Conservation (phyloP, 2,797 vertebrate species). For the Crenuchus spilurus region DNA sequence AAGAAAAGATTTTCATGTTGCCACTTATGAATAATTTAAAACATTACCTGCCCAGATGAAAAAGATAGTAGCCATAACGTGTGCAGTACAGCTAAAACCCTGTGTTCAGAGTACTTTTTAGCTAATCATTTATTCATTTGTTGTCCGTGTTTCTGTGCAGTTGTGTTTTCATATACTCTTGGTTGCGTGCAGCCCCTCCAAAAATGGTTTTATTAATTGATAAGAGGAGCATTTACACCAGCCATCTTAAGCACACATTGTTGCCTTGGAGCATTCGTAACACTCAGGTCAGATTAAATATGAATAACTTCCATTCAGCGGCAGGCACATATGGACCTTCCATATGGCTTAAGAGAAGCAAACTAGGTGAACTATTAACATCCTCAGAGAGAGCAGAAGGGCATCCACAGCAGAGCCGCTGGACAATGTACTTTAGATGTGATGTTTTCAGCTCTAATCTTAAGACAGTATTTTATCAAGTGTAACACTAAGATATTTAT, state of each 20-base stretch:
- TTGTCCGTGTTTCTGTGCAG: constrained; percentile 53
- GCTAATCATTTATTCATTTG: constrained; percentile 69
- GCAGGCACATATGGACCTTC: constrained; percentile 14
- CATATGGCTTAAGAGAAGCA: constrained; percentile 12
- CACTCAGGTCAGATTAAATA: constrained; percentile 64
- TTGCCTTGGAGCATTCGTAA: constrained; percentile 47
- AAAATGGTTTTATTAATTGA: constrained; percentile 66
- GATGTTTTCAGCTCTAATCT: not conserved
- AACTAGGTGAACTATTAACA: not conserved
- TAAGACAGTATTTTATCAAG: not conserved
- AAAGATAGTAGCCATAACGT: not conserved
- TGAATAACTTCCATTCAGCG: constrained; percentile 54
- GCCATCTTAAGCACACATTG: constrained; percentile 43
- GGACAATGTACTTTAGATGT: not conserved
- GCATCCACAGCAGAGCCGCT: not conserved
- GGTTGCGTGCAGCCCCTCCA: constrained; percentile 7
- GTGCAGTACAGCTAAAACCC: not conserved
- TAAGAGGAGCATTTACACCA: constrained; percentile 42
- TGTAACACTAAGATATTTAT: not conserved
- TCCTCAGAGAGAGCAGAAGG: not conserved
- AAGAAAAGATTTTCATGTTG: not conserved
- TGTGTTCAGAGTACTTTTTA: not conserved
- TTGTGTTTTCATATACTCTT: constrained; percentile 52
- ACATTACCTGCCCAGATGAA: not conserved
- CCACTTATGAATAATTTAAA: too few species aligned